These are phyloP conservation scores for Mesochorus sp. DNA, from an alignment of 2,888 invertebrate species.

Conservation along the genomic window DNA sequence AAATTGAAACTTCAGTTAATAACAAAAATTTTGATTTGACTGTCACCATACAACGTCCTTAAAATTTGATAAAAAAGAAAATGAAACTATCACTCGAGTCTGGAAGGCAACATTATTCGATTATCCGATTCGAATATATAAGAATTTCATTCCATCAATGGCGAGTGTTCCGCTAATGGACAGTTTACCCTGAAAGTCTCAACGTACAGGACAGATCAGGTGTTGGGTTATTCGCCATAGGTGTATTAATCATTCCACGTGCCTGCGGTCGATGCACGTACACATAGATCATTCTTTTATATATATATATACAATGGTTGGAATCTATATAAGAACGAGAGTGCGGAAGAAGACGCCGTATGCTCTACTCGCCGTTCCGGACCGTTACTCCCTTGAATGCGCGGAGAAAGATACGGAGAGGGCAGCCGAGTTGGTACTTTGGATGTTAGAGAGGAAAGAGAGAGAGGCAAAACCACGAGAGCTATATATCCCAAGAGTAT, in stretches of 20 bases:
- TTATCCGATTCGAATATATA: no score
- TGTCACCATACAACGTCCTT: no score
- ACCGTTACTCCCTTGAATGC: not conserved
- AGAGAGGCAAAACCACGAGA: conserved; percentile 61
- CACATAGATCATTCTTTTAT: no score
- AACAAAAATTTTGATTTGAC: no score
- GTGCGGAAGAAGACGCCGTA: conserved; percentile 16
- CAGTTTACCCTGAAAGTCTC: no score
- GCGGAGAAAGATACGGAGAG: conserved; percentile 39
- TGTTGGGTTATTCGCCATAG: conserved; percentile 67
- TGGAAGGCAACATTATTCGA: no score
- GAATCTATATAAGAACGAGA: not conserved
- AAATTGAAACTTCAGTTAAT: no score
- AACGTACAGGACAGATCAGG: conserved; percentile 74
- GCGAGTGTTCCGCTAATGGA: no score
- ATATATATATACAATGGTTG: not conserved
- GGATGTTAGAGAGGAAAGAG: conserved; percentile 65
- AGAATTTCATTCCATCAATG: no score
- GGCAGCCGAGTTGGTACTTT: conserved; percentile 54
- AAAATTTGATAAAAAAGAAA: no score
- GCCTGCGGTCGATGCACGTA: conserved; percentile 55
- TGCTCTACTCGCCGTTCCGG: no score
- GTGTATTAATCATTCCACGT: conserved; percentile 71
- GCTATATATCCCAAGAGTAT: conserved; percentile 62
- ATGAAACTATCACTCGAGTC: no score